These are phyloP conservation scores for Pseudeuparius sepicola DNA, from an alignment of 2,888 invertebrate species.

Conservation along the genomic window DNA sequence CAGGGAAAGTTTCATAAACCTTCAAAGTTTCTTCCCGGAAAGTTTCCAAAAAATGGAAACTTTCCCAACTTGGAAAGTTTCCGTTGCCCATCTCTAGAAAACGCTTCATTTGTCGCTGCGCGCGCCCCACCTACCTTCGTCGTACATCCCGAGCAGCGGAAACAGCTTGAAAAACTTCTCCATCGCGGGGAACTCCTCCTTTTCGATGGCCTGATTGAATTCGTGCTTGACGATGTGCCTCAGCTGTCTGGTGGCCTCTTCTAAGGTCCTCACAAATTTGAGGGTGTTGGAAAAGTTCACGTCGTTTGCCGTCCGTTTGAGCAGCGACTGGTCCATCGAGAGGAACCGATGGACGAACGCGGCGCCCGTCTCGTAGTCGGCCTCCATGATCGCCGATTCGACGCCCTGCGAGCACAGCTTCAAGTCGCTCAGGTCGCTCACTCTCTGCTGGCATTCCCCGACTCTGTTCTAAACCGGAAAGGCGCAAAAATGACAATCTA, in stretches of 20 bases:
- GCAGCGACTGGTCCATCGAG: slow-evolving; percentile 78
- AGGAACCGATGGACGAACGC: slow-evolving; percentile 90
- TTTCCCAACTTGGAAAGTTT: no score
- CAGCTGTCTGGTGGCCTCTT: slow-evolving; percentile 65
- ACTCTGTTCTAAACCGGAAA: slow-evolving; percentile 62
- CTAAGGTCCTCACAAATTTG: slow-evolving; percentile 60
- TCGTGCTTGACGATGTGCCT: slow-evolving; percentile 61
- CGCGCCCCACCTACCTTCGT: slow-evolving; percentile 63
- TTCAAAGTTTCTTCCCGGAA: neutral
- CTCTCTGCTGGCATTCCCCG: slow-evolving; percentile 86
- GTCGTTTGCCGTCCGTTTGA: slow-evolving; percentile 68
- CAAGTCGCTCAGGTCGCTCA: slow-evolving; percentile 89
- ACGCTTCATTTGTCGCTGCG: no score
- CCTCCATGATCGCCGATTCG: slow-evolving; percentile 82
- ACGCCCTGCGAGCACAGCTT: slow-evolving; percentile 97
- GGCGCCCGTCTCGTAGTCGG: slow-evolving; percentile 96
- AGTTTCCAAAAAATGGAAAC: no score
- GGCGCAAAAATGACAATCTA: neutral
- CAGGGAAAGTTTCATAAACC: no score
- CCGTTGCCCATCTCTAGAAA: no score
- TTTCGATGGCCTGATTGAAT: slow-evolving; percentile 85
- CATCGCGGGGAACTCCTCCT: slow-evolving; percentile 80
- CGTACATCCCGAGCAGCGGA: slow-evolving; percentile 84
- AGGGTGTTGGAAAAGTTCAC: slow-evolving; percentile 61
- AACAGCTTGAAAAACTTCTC: slow-evolving; percentile 96